A percentile compares a stretch with the other conserved stretches of the same genome.
These are phyloP conservation scores for Bombus vancouverensis DNA, from an alignment of 1,140 invertebrate species.

Conservation along the genomic window DNA sequence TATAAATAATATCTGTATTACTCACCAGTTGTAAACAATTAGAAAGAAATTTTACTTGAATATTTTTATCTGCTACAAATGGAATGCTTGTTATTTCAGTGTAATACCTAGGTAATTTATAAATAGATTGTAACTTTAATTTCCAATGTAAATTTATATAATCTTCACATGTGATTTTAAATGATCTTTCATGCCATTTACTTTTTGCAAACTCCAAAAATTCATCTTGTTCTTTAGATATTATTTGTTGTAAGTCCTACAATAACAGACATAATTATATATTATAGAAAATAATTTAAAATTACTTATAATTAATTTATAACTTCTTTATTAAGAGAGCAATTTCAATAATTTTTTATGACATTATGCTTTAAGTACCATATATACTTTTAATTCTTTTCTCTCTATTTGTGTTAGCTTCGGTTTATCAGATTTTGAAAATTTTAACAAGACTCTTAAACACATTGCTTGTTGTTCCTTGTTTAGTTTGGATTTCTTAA, in stretches of 20 bases:
- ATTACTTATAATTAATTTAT: background rate
- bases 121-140: slow-evolving; percentile 52
- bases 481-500: slow-evolving; percentile 57
- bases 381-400: slow-evolving; percentile 63
- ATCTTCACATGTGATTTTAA: slow-evolving; percentile 47
- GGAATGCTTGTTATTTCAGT: slow-evolving; percentile 63
- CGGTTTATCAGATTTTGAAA: slow-evolving; percentile 53
- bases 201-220: slow-evolving; percentile 63
- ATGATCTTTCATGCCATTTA: slow-evolving; percentile 54
- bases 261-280: background rate
- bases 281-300: background rate
- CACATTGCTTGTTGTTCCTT: slow-evolving; percentile 60
- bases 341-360: slow-evolving; percentile 2
- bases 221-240: slow-evolving; percentile 67
- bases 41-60: slow-evolving; percentile 51
- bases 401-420: slow-evolving; percentile 46
- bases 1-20: background rate
- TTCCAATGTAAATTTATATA: slow-evolving; percentile 64
- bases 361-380: slow-evolving; percentile 49
- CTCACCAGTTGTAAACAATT: slow-evolving; percentile 59
- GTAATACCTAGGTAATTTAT: slow-evolving; percentile 68
- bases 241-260: slow-evolving; percentile 56
- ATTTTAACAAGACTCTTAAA: slow-evolving; percentile 59
- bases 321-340: background rate
- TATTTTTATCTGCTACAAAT: slow-evolving; percentile 56